A percentile compares a stretch with the other conserved stretches of the same genome.
These are phyloP conservation scores for Zoroaster sp. DNA, from an alignment of 53 echinoderm and acorn worm species.

Conservation along the genomic window DNA sequence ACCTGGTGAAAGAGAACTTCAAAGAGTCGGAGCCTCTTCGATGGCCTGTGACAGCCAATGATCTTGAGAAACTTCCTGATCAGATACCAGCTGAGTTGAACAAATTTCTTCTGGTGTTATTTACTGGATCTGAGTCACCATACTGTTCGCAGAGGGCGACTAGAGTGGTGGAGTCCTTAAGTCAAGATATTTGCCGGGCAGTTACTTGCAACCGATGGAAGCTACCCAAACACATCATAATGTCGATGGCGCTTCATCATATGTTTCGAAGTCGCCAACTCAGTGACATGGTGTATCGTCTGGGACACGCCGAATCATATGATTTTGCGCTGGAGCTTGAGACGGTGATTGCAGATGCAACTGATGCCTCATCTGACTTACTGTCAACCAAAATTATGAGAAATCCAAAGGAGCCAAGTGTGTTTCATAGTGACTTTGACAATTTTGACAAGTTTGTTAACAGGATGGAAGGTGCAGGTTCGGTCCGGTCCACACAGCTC, in stretches of 20 bases:
- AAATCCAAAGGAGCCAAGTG: conserved; percentile 3
- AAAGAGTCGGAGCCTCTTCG: neutral
- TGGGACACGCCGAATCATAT: conserved; percentile 71
- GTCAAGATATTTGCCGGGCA: conserved; percentile 59
- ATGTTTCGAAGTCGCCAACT: conserved; percentile 69
- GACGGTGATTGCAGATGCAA: conserved; percentile 52
- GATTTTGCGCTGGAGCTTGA: conserved; percentile 61
- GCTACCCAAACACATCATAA: conserved; percentile 67
- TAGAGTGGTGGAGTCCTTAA: conserved; percentile 51
- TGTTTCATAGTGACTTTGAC: conserved; percentile 50
- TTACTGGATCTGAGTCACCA: neutral
- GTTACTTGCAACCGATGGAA: conserved; percentile 38
- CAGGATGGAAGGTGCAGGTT: conserved; percentile 19
- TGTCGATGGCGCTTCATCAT: conserved; percentile 59
- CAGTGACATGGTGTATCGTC: conserved; percentile 47
- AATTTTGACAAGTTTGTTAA: conserved; percentile 63
- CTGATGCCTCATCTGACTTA: conserved; percentile 37
- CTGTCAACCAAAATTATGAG: conserved; percentile 44
- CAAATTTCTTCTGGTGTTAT: neutral
- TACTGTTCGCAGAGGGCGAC: neutral
- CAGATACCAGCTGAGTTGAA: neutral
- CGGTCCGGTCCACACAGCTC: conserved; percentile 49
- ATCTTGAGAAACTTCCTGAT: neutral
- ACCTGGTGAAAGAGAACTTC: neutral
- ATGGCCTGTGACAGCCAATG: conserved; percentile 8